Percentiles rank a stretch among this genome's conserved stretches.
phyloP scores from a whole-genome alignment of 2,888 invertebrate species.

The Tuta absoluta region DNA sequence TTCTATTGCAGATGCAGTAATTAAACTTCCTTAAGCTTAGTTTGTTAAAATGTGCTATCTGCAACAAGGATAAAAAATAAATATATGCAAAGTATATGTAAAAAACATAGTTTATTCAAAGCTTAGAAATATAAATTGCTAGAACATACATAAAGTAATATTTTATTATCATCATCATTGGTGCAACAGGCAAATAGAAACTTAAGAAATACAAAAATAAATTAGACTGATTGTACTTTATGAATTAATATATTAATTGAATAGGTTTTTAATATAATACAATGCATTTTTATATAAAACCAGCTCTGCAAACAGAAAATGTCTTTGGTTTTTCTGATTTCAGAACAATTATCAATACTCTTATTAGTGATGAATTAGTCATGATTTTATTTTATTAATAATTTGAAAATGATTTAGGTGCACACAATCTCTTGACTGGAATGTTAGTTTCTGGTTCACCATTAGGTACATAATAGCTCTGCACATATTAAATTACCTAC shows the following conservation, averaged over 20 bases:
- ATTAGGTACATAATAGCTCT: too few relatives aligned
- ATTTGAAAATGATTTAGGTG: too few relatives aligned
- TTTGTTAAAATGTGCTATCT: neutral
- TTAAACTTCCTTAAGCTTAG: neutral
- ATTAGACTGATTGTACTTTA: neutral
- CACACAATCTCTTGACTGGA: too few relatives aligned
- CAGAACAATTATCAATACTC: too few relatives aligned
- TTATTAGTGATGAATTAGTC: too few relatives aligned
- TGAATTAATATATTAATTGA: constrained; percentile 8
- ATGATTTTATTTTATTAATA: too few relatives aligned
- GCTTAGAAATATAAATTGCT: constrained; percentile 27
- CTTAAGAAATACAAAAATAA: constrained; percentile 13
- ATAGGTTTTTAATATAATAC: neutral
- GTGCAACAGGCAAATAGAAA: constrained; percentile 14
- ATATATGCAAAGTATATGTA: constrained; percentile 21
- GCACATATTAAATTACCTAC: too few relatives aligned
- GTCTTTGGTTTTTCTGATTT: neutral
- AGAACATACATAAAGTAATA: constrained; percentile 18
- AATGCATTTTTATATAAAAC: neutral
- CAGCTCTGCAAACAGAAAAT: neutral
- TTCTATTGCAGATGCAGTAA: too few relatives aligned
- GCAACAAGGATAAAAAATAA: neutral
- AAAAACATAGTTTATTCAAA: constrained; percentile 33
- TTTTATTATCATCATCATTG: constrained; percentile 6
- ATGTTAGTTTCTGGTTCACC: too few relatives aligned